A percentile compares a stretch with the other conserved stretches of the same genome.
Conservation (phyloP, 2,888 invertebrate species). For the Morinoia aosen region DNA sequence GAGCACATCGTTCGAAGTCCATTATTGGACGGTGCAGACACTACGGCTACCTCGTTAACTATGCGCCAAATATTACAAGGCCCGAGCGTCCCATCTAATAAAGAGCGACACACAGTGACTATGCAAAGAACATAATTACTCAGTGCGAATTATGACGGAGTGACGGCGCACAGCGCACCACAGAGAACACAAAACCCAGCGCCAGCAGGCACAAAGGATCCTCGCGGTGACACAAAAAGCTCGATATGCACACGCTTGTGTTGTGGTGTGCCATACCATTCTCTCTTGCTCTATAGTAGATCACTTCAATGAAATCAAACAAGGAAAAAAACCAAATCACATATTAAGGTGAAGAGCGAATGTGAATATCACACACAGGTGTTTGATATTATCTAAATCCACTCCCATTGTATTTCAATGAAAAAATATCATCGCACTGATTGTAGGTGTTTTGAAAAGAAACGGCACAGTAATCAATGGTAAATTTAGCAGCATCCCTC, state of each 20-base stretch:
- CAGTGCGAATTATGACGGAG: neutral
- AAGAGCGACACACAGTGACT: slow-evolving; percentile 4
- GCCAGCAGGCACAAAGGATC: slow-evolving; percentile 13
- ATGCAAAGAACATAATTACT: slow-evolving; percentile 36
- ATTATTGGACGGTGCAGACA: neutral
- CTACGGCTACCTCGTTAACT: neutral
- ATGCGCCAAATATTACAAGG: neutral
- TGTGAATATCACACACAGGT: neutral
- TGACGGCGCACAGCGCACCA: neutral
- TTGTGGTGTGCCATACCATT: neutral
- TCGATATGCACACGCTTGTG: neutral
- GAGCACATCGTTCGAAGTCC: too few species aligned
- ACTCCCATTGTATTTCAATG: neutral
- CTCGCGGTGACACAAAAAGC: neutral
- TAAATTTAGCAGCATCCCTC: neutral
- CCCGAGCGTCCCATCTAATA: neutral
- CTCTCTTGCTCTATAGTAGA: neutral
- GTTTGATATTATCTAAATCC: neutral
- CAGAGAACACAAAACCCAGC: neutral
- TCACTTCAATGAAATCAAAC: neutral
- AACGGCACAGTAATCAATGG: neutral
- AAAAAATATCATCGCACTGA: neutral
- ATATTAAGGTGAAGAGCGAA: neutral
- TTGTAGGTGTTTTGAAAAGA: neutral
- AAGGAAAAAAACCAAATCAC: neutral